Evolutionary conservation across 2,888 invertebrate species (phyloP), one percentile per base, ranked within the genome.

Genomic region (Diplolepis rosae): DNA sequence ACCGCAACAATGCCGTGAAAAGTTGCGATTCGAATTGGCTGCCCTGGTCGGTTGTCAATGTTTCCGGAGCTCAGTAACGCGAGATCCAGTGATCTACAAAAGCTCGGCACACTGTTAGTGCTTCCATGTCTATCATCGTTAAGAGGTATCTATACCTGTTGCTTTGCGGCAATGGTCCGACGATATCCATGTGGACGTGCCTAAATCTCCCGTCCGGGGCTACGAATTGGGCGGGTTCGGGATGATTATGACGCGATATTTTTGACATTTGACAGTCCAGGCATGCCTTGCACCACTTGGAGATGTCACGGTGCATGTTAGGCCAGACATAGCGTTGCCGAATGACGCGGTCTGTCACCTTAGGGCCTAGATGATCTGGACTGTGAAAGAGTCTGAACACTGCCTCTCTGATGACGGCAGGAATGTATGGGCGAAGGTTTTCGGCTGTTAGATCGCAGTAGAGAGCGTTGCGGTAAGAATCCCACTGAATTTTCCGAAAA

Each of bases 361-460:
- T 24, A 3, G 51, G 15, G n/a, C 39, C 13, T 13, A n/a, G 15
- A 45, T 45, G 45, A 6, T 15, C 45, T 15, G 45, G 15, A 0
- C 4, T 6, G 2, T 45, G 45, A 18, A 45, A 45, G 6, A 45
- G 18, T 2, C 18, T 13, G 6, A 45, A 45, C 3, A 45, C 18
- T 45, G 5, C 15, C 4, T 45, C 18, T 45, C 18, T 54, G 27
- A 54, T 13, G 5, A 3, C 6, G n/a, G 15, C 13, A 5, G 24
- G 66, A 22, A 66, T 45, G 22, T 28, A 28, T 2, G 66, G 45
- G 6, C 66, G 66, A 45, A 66, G 13, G 2, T n/a, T n/a, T 32
- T 54, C 5, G 2, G 61, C 45, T 5, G 61, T 39, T 3, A 61
- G 4, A 9, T 68, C 68, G 42, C 68, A 61, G n/a, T 13, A 56